Base-by-base conservation (phyloP, 2,113 vertebrate species). In the Dissostichus mawsoni region DNA sequence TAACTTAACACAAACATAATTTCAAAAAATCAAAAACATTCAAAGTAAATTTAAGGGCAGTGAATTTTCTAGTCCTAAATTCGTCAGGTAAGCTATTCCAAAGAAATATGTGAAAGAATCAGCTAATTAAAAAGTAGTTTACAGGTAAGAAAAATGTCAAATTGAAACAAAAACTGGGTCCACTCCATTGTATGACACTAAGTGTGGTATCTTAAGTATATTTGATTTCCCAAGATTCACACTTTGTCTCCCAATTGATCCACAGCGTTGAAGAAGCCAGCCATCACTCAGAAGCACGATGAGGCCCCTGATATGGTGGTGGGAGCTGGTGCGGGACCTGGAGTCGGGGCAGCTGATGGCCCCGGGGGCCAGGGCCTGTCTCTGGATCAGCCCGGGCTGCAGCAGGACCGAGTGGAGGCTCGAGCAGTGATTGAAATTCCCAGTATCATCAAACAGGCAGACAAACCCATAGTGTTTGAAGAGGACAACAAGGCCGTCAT, bases 231-330 rank as follows among this genome's bases (percentile, higher is more conserved):
- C 0, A 13, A 1, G 20, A 71, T 57, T 71, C 36, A 76, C 10
- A 33, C 56, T 33, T 47, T 78, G 11, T 12, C 8, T 8, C 33
- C 51, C 17, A 0, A 13, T 80, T 59, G 20, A n/a, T 62, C 44
- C 51, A 10, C 77, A 96, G 95, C 85, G 48, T 81, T 95, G 80
- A 96, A 95, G 87, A 95, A 95, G 84, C 94, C 95, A 11, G 89
- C 93, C 72, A 94, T 96, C 82, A 94, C 94, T 44, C 92, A 89
- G 77, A 94, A 94, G 48, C 93, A 92, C 0, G 72, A 82, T 5
- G 90, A 94, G 5, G 53, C 68, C 2, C 87, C 83, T 17, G 90
- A 92, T 51, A 61, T 33, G 3, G 89, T 80, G 4, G 74, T 76
- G 10, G 89, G 70, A 5, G 86, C 79, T 5, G 87, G 83, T 52